These are phyloP conservation scores for Eulacestoma nigropectus DNA, from an alignment of 2,113 vertebrate species.

Conservation along the genomic window DNA sequence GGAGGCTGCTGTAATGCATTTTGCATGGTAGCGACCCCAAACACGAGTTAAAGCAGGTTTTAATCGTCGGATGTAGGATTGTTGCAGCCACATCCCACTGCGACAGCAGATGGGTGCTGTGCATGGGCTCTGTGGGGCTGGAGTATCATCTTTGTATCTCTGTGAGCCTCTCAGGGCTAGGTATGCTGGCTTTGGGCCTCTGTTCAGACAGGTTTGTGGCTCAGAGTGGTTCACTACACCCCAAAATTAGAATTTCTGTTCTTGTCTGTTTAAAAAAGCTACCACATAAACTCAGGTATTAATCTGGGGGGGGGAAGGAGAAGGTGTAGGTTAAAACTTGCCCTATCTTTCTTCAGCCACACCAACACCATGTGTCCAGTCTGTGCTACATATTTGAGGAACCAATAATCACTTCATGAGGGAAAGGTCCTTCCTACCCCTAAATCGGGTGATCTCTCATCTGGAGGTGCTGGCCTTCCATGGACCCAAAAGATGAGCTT, in stretches of 20 bases:
- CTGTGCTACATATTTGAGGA: background rate
- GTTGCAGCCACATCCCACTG: background rate
- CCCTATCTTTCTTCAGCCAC: background rate
- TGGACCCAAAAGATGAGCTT: background rate
- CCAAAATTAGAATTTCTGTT: background rate
- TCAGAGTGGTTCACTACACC: background rate
- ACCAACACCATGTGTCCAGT: background rate
- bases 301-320: accelerated
- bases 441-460: accelerated
- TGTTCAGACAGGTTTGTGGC: background rate
- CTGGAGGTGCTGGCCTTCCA: background rate
- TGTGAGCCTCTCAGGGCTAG: background rate
- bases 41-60: background rate
- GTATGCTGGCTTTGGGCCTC: background rate
- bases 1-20: background rate
- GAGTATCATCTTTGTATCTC: background rate
- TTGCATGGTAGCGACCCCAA: background rate
- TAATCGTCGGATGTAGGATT: background rate
- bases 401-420: background rate
- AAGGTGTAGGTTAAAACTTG: background rate
- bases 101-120: background rate
- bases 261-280: background rate
- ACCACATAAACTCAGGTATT: background rate
- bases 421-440: background rate
- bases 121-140: background rate